Evolutionary conservation across 2,113 vertebrate species (phyloP), one percentile per base, ranked within the genome.

Genomic region (Boulengeromyrus knoepffleri): DNA sequence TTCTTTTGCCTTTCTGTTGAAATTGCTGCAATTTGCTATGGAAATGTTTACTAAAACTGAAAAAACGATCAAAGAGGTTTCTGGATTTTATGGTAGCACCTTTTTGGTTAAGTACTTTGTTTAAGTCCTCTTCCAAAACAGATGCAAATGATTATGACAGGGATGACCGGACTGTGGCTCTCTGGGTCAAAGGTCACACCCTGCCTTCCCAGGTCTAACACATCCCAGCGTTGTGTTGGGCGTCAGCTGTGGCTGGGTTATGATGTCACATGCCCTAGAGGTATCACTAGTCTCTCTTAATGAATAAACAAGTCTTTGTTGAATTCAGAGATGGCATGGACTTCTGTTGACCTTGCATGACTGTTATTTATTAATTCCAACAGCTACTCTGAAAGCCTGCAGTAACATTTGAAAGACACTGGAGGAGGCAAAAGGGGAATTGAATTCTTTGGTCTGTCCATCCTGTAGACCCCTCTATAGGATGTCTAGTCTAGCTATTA

Each of bases 131-230:
- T 86, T 50, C 8, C 85, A 52, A 27, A n/a, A 50, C 85, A 42
- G 80, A 49, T n/a, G 46, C 24, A 49, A 90, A 66, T 91, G 90
- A 91, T 90, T 91, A 88, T 85, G 24, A 58, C 50, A 39, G 45
- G 89, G 50, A 36, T 3, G 58, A 8, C 9, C 19, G 53, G 49
- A 49, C 9, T n/a, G 13, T 17, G 70, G 56, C 52, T 52, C 56
- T 42, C 52, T 83, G 50, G 49, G 88, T 85, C 90, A 49, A 52
- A 88, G 50, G 74, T 88, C 50, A 66, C 52, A 58, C 24, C 86
- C 89, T 92, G 92, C 91, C 87, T 66, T 66, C 3, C n/a, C n/a
- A 66, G n/a, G n/a, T 6, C 3, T 70, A 31, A 70, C 62, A 66
- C 62, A 70, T 3, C 12, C 27, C 62, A 70, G 10, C n/a, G n/a